Base-by-base conservation (phyloP, 2,113 vertebrate genomes). In the Poeciliopsis turrubarensis region DNA sequence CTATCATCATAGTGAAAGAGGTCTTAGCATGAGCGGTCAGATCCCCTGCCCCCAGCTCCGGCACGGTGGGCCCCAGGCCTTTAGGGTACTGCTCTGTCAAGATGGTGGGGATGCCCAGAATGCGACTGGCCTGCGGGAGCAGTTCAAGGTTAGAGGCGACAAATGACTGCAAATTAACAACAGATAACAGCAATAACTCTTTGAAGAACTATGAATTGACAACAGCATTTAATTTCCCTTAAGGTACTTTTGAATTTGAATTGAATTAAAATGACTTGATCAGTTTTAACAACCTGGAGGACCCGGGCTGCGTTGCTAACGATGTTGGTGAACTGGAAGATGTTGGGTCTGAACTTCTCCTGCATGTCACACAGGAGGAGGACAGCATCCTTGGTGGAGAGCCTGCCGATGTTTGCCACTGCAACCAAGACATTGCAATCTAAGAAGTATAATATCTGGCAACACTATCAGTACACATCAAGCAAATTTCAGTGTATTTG, bases 331-430 rank as follows among this genome's bases (percentile, higher is more conserved):
- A 98, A 97, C 89, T 96, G 96, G 68, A 89, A 92, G 11, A 96
- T 80, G 31, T 73, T 95, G 13, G 93, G 90, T 69, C 96, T 93
- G 85, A 97, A 96, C 81, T 96, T 97, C 85, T 97, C 97, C 77
- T 98, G 97, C 95, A 97, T 96, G 89, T 98, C 96, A 30, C 97
- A 97, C 61, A 97, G 90, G 69, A 98, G 87, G 15, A 98, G 93
- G n/a, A 96, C 93, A 7, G 95, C 75, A 3, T 95, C 93, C 44
- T 90, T 92, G 4, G 93, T 90, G 29, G 87, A 72, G 22, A 97
- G 84, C 13, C 94, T 89, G 65, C 97, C 94, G 32, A 95, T 67
- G 15, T 32, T 80, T 60, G 91, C 95, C 93, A 94, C 93, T 94
- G 81, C 39, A 68, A 78, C 9, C 5, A 2, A 6, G 22, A 57